phyloP scores from a whole-genome alignment of 1,140 invertebrate species.

The Lethocerus indicus region DNA sequence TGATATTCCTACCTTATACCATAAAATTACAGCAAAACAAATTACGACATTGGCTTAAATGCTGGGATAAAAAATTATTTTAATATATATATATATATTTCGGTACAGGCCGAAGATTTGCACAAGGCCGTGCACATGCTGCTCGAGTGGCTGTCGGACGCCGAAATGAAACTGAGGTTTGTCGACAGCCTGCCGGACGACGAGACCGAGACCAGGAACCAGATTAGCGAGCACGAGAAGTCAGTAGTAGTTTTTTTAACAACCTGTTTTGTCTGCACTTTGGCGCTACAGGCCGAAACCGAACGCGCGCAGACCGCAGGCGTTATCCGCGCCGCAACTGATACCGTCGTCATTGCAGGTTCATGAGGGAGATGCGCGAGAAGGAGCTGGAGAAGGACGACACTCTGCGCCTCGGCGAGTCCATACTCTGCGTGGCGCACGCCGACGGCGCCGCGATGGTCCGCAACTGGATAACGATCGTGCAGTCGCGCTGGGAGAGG shows the following conservation, averaged over 20 bases:
- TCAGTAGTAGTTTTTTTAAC: constrained; percentile 18
- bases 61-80: not conserved
- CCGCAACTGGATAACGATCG: constrained; percentile 95
- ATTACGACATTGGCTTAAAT: not conserved
- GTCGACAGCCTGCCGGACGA: constrained; percentile 77
- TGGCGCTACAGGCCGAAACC: no score
- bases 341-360: constrained; percentile 26
- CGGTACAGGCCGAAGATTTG: constrained; percentile 62
- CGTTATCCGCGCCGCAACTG: no score
- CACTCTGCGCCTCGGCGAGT: constrained; percentile 72
- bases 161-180: constrained; percentile 82
- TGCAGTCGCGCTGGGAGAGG: constrained; percentile 94
- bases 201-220: constrained; percentile 68
- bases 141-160: constrained; percentile 89
- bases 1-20: not conserved
- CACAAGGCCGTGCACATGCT: constrained; percentile 87
- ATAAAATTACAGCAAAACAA: not conserved
- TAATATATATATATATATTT: not conserved
- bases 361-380: constrained; percentile 63
- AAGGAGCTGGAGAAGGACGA: constrained; percentile 77
- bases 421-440: constrained; percentile 79
- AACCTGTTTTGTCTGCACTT: no score
- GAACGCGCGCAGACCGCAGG: no score
- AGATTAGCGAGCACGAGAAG: constrained; percentile 71
- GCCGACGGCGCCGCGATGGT: constrained; percentile 86